A percentile compares a stretch with the other conserved stretches of the same genome.
Conservation (phyloP, 2,113 vertebrate species). For the Phyllostomus hastatus region DNA sequence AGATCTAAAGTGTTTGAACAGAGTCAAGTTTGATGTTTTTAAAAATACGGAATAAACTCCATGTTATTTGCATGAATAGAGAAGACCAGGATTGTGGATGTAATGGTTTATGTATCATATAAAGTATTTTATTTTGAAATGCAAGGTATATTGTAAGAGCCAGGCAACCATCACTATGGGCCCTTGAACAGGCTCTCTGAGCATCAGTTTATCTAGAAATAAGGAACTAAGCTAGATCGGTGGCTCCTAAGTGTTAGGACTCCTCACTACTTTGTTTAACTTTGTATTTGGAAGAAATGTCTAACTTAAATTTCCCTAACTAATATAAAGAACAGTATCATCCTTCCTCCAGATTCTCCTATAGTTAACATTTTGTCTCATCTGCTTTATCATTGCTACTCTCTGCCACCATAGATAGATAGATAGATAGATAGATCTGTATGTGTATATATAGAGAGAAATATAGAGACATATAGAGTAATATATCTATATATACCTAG, state of each 20-base stretch:
- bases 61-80: background rate
- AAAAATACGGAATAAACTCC: background rate
- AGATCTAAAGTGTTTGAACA: background rate
- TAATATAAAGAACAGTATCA: background rate
- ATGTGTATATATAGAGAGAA: background rate
- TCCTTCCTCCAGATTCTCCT: background rate
- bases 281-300: conserved; percentile 1
- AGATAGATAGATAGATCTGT: background rate
- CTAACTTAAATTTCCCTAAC: background rate
- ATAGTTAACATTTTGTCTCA: background rate
- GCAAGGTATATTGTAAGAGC: background rate
- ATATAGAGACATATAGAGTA: background rate
- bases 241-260: background rate
- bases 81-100: background rate
- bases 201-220: background rate
- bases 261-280: background rate
- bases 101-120: background rate
- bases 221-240: background rate
- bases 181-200: background rate
- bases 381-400: background rate
- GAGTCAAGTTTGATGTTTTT: background rate
- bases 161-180: background rate
- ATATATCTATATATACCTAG: background rate
- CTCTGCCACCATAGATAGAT: background rate
- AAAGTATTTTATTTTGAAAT: conserved; percentile 11